Base-by-base conservation (phyloP, 1,140 invertebrate species). In the Drosophila tropicalis region DNA sequence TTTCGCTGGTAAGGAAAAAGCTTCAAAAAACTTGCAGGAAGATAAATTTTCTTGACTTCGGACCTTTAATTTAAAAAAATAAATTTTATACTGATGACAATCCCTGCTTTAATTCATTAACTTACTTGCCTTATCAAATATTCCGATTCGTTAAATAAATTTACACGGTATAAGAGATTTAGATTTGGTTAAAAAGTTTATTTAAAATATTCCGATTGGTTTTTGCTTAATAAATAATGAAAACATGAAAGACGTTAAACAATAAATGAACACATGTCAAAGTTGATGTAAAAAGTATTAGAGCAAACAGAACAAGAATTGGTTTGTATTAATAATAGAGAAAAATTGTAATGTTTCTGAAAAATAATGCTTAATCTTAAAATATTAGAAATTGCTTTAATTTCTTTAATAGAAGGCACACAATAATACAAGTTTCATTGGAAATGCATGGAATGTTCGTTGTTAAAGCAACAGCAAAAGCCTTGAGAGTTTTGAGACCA, bases 361-460 rank as follows among this genome's bases (percentile, higher is more conserved):
- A 65, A 39, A 36, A 2, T 17, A n/a, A 51, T 15, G 1, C 58
- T 76, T 69, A 70, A 60, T 29, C 5, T 40, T 69, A 81, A 54
- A 75, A 78, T 39, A 67, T 72, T 63, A 40, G 67, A 77, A 81
- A 68, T 78, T 81, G 62, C 70, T 64, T 56, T 70, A 36, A 40
- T 56, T 9, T 72, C 58, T 29, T 70, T 60, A 29, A 58, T 32
- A 41, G 39, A 77, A 76, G 74, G 75, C 75, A 77, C 75, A 71
- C 69, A 62, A 67, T 77, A 77, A 77, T 77, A 77, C 75, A 65
- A 34, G 71, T 66, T 66, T 69, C 62, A 55, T 22, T 39, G 10
- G 56, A 79, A 86, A 86, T 86, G 83, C 83, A 86, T 75, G 83
- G 83, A 86, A 86, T 86, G 83, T 75, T 87, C 62, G 79, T 79